Evolutionary conservation across 1,140 invertebrate species (phyloP).

Genomic region (Lamellibrachia luymesi): DNA sequence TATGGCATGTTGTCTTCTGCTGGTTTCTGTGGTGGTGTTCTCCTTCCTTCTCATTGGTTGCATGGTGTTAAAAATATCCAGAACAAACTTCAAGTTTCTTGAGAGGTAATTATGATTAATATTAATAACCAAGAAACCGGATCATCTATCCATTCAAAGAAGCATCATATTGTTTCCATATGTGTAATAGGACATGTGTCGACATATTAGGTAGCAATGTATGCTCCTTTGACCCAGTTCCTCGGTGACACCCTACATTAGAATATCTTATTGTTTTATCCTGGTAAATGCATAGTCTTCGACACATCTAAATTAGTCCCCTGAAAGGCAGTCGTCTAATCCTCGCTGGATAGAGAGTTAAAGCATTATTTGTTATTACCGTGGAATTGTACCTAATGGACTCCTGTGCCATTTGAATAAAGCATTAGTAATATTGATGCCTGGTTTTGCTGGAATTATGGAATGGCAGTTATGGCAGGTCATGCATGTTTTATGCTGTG

Average conservation of each 20-base stretch:
- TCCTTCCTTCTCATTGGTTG: too few species aligned
- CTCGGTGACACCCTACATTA: background rate
- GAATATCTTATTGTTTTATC: background rate
- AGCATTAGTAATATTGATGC: background rate
- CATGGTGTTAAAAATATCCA: too few species aligned
- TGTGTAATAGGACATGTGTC: too few species aligned
- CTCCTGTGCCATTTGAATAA: background rate
- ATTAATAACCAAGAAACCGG: too few species aligned
- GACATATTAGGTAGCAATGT: too few species aligned
- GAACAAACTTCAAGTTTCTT: too few species aligned
- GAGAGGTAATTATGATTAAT: too few species aligned
- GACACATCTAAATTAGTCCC: background rate
- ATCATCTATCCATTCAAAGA: too few species aligned
- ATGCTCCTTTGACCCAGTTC: background rate
- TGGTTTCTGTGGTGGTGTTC: too few species aligned
- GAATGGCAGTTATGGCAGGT: background rate
- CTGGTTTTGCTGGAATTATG: background rate
- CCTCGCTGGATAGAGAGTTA: background rate
- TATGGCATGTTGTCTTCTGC: too few species aligned
- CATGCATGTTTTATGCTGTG: background rate
- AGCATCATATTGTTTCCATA: too few species aligned
- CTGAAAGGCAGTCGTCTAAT: background rate
- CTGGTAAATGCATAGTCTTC: background rate
- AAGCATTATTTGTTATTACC: background rate
- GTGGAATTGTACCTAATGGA: background rate